Base-by-base conservation (phyloP, 2,113 vertebrate genomes). In the Aleadryas rufinucha region DNA sequence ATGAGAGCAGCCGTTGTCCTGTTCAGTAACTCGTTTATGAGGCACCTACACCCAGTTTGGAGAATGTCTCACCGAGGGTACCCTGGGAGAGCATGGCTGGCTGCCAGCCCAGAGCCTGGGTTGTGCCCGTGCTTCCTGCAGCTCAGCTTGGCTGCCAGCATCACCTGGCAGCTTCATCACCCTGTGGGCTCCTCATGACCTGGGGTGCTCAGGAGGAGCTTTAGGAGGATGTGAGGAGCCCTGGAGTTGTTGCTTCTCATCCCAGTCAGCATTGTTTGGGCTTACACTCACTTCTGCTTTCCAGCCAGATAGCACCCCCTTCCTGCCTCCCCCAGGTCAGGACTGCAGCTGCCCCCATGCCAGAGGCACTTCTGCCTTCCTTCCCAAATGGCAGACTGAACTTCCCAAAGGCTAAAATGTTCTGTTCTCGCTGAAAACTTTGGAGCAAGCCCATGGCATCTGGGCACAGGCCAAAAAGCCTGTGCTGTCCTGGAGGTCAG, bases 111-210 rank as follows among this genome's bases (percentile, higher is more conserved):
- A 1, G 49, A 30, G 52, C 78, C 24, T 0, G 3, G 63, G 63
- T 47, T 1, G 1, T 64, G 53, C 59, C 68, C 0, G 0, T 41
- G 52, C 53, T 71, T 44, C 64, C 47, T 66, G 60, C 86, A 59
- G 75, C 65, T 20, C 4, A 0, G 80, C 54, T 61, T 60, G 49
- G 27, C 68, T 70, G 78, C 57, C 5, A 7, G 35, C 57, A 61
- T 42, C 30, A 9, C 49, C 76, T 30, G 61, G 37, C 23, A 18
- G 22, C 52, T 22, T 18, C 5, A 0, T 35, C 42, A 59, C 31
- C 35, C 5, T 1, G 3, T 0, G 0, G 65, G 49, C 35, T 44
- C 16, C 56, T 44, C 0, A 0, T 53, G 16, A 37, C n/a, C 54
- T 0, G 0, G 13, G 6, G 5, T 21, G 24, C 22, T 83, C 35